Base-by-base conservation (phyloP, 2,797 vertebrate genomes). In the Poecilia gillii region DNA sequence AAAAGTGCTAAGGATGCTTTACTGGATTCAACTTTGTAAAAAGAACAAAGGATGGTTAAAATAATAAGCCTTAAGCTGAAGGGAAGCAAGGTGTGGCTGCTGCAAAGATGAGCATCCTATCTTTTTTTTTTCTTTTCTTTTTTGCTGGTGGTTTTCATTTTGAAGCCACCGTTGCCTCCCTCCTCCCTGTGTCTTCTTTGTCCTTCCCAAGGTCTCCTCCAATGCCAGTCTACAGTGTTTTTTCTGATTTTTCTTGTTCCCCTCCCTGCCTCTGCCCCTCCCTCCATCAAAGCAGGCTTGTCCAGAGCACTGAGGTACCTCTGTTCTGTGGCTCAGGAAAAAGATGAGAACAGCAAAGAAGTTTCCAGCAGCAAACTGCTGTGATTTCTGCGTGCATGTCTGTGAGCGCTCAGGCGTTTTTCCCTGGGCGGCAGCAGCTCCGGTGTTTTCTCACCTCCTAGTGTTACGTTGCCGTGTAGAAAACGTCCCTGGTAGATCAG, bases 401-500 rank as follows among this genome's bases (percentile, higher is more conserved):
- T 70, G 33, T 12, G 75, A 76, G 80, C 49, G 31, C 66, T 74
- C 25, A 51, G 28, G 68, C 55, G 0, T 43, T 72, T 84, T 78
- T 70, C 76, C 39, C 71, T 76, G 80, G 78, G 77, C 28, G 77
- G 77, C 64, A 46, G 82, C 41, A 46, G 76, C 45, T 33, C 78
- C 64, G 47, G 83, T 86, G 88, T 78, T 88, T 87, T 85, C 91
- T 96, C 95, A 99, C 98, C 98, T 98, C 98, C 98, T 96, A 99
- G 94, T 88, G 98, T 99, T 93, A 99, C 98, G 84, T 99, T 99
- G 95, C 98, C 98, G 72, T 99, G 98, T 87, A 99, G 97, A 96
- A 99, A 99, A 75, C 98, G 96, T 88, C 98, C 98, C 96, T 99
- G 98, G 96, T 99, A 99, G 97, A 99, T 99, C 94, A 99, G 97